Conservation (phyloP, 2,113 vertebrate species). For the Lichenostomus cassidix region DNA sequence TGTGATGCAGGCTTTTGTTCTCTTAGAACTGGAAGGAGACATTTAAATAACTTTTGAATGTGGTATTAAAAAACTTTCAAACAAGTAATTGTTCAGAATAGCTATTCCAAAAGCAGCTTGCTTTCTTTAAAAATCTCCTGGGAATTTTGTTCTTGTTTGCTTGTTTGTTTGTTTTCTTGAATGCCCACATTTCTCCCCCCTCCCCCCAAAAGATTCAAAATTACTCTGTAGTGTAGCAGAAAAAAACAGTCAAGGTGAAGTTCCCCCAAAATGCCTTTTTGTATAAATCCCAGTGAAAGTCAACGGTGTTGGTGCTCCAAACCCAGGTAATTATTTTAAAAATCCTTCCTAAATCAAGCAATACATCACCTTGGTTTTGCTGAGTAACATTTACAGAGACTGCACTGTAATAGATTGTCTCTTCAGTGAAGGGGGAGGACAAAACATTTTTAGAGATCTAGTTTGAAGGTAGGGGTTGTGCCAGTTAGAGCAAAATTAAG, state of each 20-base stretch:
- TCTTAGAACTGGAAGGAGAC: background rate
- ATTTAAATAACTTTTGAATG: background rate
- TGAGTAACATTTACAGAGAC: background rate
- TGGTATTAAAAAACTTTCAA: background rate
- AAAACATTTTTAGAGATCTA: background rate
- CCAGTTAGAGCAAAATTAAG: background rate
- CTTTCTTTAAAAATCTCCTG: background rate
- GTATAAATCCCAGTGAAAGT: background rate
- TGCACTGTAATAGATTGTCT: background rate
- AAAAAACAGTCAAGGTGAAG: background rate
- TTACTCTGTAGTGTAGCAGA: background rate
- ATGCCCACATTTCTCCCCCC: rapidly evolving
- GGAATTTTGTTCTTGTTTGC: background rate
- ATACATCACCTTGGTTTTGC: background rate
- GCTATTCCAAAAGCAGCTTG: background rate
- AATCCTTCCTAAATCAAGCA: background rate
- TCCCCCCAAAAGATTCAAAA: background rate
- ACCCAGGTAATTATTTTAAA: background rate
- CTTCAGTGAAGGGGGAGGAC: background rate
- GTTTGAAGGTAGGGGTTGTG: background rate
- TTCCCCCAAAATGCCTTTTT: background rate
- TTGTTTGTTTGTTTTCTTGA: background rate
- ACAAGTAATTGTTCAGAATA: background rate
- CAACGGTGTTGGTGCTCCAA: background rate
- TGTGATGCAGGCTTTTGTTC: background rate